Base-by-base conservation (phyloP, 2,113 vertebrate genomes). In the Sisor rabdophorus region DNA sequence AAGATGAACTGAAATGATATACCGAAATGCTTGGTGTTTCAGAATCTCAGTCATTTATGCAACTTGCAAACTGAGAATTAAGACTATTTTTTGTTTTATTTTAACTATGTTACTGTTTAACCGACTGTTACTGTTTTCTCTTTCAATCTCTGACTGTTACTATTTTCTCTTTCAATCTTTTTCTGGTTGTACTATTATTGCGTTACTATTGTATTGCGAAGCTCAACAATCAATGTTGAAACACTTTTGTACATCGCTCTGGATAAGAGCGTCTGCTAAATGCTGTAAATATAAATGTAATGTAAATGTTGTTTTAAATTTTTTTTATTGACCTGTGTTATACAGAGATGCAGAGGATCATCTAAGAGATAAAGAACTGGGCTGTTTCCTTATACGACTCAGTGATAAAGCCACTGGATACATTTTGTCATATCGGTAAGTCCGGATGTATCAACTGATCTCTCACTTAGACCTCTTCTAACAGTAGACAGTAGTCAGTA, bases 401-500 rank as follows among this genome's bases (percentile, higher is more conserved):
- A 95, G 94, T 11, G 91, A 93, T 72, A 92, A 91, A 83, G 86
- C 94, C 4, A 87, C 91, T 0, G 91, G 94, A 80, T 96, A 94
- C 82, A 92, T 96, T 44, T 83, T 96, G 30, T 95, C 94, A 60
- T 96, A 95, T 65, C 93, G 85, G 94, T 95, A 86, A 91, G 93
- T 85, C 24, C 56, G 11, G 20, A 20, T 4, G 19, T 36, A 40
- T 63, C 58, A 60, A 24, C 44, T 28, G 28, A 68, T 79, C 32
- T 55, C 17, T 68, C 24, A n/a, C 32, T 26, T 56, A 44, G 8
- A 40, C 30, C 40, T n/a, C 8, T 19, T 71, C 24, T 48, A 32
- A 40, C 44, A 58, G 40, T 63, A 26, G 36, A 32, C 48, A 53
- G 22, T 12, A 59, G 22, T 61, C n/a, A 26, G 8, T 30, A 54